Evolutionary conservation across 2,888 invertebrate genomes (phyloP).

Genomic region (Clunio marinus): DNA sequence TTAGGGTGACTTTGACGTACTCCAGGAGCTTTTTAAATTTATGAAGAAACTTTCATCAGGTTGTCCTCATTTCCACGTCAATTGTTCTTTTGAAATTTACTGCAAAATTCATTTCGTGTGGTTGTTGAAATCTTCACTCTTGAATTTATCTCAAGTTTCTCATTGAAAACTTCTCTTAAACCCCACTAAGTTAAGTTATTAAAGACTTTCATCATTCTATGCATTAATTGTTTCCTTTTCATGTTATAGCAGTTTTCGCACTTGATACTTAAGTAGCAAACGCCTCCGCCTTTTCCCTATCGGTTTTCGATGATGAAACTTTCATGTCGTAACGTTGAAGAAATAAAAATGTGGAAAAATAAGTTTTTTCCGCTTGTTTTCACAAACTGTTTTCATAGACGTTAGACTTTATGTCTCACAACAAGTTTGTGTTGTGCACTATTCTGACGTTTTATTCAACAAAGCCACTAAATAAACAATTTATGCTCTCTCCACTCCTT

Average conservation of each 20-base stretch:
- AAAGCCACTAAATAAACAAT: conserved; percentile 38
- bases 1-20: too few species aligned
- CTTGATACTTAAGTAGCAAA: background rate
- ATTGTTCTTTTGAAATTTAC: background rate
- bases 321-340: background rate
- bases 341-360: background rate
- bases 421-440: background rate
- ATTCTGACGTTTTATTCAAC: conserved; percentile 21
- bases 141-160: background rate
- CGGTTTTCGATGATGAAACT: background rate
- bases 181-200: background rate
- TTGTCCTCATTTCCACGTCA: too few species aligned
- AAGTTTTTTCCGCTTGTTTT: background rate
- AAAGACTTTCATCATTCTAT: conserved; percentile 1
- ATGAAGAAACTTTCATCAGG: too few species aligned
- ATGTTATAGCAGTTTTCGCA: background rate
- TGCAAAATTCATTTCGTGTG: background rate
- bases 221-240: conserved; percentile 15
- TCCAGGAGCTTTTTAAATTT: too few species aligned
- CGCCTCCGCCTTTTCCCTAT: background rate
- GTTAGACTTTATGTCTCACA: background rate
- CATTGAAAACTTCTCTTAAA: background rate
- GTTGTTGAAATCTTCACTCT: too few species aligned
- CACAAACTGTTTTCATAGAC: background rate
- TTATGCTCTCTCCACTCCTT: conserved; percentile 23